phyloP scores from a whole-genome alignment of 2,888 invertebrate genomes.

The Molorchus minor region DNA sequence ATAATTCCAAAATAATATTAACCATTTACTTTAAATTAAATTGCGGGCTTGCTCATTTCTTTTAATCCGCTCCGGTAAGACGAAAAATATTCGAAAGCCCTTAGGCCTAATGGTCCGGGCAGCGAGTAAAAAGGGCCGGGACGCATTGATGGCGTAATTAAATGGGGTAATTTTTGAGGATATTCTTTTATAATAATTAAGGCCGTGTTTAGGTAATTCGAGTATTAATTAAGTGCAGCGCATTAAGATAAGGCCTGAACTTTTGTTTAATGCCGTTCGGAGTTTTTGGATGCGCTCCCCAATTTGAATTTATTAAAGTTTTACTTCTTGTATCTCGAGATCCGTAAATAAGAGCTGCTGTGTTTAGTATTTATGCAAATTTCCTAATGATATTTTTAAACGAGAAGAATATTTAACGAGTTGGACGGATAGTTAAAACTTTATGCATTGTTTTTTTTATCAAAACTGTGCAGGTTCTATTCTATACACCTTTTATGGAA shows the following conservation, averaged over 20 bases:
- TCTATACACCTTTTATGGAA: too few species aligned
- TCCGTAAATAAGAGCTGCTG: conserved; percentile 47
- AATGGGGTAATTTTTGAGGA: conserved; percentile 52
- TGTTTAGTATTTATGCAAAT: conserved; percentile 50
- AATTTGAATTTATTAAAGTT: conserved; percentile 51
- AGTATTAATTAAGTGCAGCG: conserved; percentile 42
- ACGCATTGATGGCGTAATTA: conserved; percentile 43
- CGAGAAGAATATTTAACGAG: conserved; percentile 42
- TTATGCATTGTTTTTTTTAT: too few species aligned
- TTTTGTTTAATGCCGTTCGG: conserved; percentile 28
- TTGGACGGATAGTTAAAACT: conserved; percentile 42
- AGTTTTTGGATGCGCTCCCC: conserved; percentile 31
- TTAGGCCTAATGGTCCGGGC: conserved; percentile 17
- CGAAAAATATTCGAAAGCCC: conserved; percentile 7
- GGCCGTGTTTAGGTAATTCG: conserved; percentile 55
- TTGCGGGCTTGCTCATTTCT: too few species aligned
- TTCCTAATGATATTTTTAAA: conserved; percentile 45
- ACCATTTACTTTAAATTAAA: too few species aligned
- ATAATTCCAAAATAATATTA: too few species aligned
- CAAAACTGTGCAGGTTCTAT: too few species aligned
- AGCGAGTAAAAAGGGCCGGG: conserved; percentile 12
- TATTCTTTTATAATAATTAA: conserved; percentile 55
- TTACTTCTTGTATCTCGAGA: conserved; percentile 45
- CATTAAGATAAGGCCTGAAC: conserved; percentile 36
- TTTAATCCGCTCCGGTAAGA: conserved; percentile 5